A percentile compares a stretch with the other conserved stretches of the same genome.
Evolutionary conservation across 2,113 vertebrate genomes (phyloP).

Genomic region (Ceratotherium simum): DNA sequence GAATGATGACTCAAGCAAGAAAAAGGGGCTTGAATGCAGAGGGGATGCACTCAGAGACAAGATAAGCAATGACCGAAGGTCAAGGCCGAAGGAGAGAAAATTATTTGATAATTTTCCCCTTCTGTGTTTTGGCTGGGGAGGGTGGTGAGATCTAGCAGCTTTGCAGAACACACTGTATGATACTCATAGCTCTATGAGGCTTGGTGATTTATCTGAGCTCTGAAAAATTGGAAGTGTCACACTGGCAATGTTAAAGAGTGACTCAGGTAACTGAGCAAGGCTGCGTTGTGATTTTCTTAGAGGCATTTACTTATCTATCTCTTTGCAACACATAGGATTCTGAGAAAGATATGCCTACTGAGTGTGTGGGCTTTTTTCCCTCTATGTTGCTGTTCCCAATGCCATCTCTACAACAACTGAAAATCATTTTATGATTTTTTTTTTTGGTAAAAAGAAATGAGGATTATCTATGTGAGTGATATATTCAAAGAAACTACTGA

Average conservation of each 20-base stretch:
- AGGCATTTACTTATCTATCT: conserved; percentile 76
- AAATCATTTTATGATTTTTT: conserved; percentile 51
- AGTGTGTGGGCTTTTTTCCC: conserved; percentile 43
- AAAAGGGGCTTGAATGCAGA: not conserved
- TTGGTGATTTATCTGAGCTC: conserved; percentile 56
- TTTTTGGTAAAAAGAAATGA: conserved; percentile 42
- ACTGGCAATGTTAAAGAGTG: conserved; percentile 62
- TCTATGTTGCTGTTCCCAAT: conserved; percentile 10
- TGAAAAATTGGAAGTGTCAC: conserved; percentile 72
- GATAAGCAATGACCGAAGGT: conserved; percentile 31
- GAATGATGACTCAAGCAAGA: not conserved
- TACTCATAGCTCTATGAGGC: conserved; percentile 27
- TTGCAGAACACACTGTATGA: not conserved
- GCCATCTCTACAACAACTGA: conserved; percentile 44
- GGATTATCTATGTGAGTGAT: conserved; percentile 43
- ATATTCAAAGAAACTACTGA: conserved; percentile 47
- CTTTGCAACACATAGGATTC: conserved; percentile 50
- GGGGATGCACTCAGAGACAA: not conserved
- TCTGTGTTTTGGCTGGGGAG: not conserved
- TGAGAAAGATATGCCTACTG: conserved; percentile 52
- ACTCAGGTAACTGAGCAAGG: conserved; percentile 71
- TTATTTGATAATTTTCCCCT: conserved; percentile 23
- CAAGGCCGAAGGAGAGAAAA: conserved; percentile 44
- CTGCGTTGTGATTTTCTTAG: conserved; percentile 63
- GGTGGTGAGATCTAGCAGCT: not conserved